Evolutionary conservation across 2,888 invertebrate species (phyloP).

Genomic region (Hyppa rectilinea): DNA sequence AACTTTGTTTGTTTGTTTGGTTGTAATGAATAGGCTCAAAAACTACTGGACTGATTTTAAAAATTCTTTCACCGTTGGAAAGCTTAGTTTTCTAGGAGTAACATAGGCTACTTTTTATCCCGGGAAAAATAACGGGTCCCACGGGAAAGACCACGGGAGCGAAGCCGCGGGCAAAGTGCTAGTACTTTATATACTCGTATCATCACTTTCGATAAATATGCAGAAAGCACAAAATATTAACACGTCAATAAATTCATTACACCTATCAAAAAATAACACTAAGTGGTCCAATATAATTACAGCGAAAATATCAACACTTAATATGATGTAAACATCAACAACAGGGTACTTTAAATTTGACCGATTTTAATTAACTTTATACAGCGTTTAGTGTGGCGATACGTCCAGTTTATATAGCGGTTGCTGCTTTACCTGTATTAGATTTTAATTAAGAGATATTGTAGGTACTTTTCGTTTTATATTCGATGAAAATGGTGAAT

Average conservation of each 20-base stretch:
- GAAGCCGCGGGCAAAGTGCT: too few relatives aligned
- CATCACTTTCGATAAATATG: not conserved
- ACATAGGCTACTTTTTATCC: too few relatives aligned
- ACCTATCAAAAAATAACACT: not conserved
- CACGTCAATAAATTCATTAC: not conserved
- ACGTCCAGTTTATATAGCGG: not conserved
- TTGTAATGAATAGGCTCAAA: too few relatives aligned
- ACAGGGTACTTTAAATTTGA: not conserved
- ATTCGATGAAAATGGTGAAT: not conserved
- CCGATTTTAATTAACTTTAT: conserved; percentile 9
- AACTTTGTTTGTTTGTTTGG: too few relatives aligned
- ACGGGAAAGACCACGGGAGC: too few relatives aligned
- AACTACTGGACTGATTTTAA: too few relatives aligned
- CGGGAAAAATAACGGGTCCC: too few relatives aligned
- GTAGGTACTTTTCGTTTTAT: not conserved
- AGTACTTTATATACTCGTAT: too few relatives aligned
- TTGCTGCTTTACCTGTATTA: conserved; percentile 17
- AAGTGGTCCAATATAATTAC: not conserved
- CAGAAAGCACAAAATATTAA: not conserved
- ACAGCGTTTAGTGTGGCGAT: conserved; percentile 1
- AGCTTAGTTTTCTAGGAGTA: too few relatives aligned
- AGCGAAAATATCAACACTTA: conserved; percentile 6
- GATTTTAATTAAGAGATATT: conserved; percentile 20
- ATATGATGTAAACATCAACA: conserved; percentile 2
- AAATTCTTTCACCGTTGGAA: too few relatives aligned